These are phyloP conservation scores for Drosophila bocki DNA, from an alignment of 1,140 invertebrate genomes.

Conservation along the genomic window DNA sequence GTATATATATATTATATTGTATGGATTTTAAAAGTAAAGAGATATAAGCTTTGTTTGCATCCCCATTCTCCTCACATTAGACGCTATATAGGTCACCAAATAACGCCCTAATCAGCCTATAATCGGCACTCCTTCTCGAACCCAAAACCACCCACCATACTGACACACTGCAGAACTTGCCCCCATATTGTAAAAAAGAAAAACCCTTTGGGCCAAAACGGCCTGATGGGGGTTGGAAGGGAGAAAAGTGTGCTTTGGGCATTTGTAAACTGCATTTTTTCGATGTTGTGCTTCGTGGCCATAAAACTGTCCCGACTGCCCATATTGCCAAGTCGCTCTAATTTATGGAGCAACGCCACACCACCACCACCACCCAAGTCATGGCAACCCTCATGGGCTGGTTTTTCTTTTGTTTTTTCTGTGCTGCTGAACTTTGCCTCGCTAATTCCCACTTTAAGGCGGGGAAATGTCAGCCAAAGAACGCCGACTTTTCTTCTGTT, in stretches of 20 bases:
- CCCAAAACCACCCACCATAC: conserved; percentile 6
- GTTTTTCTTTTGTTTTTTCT: conserved; percentile 12
- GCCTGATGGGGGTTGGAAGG: conserved; percentile 5
- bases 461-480: conserved; percentile 26
- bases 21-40: no score
- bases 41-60: not conserved
- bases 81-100: conserved; percentile 46
- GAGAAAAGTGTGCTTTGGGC: not conserved
- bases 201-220: not conserved
- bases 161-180: conserved; percentile 32
- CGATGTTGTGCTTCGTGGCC: conserved; percentile 54
- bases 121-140: conserved; percentile 31
- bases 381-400: conserved; percentile 35
- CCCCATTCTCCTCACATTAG: not conserved
- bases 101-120: conserved; percentile 51
- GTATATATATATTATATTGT: no score
- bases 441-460: conserved; percentile 38
- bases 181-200: not conserved
- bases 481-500: conserved; percentile 30
- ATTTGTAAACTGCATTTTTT: conserved; percentile 40
- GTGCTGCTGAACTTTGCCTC: conserved; percentile 43
- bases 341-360: conserved; percentile 59
- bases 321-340: conserved; percentile 65
- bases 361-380: not conserved
- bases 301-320: conserved; percentile 71